Percentiles rank a stretch among this genome's conserved stretches.
Evolutionary conservation across 2,113 vertebrate species (phyloP).

Genomic region (Syngnathus floridae): DNA sequence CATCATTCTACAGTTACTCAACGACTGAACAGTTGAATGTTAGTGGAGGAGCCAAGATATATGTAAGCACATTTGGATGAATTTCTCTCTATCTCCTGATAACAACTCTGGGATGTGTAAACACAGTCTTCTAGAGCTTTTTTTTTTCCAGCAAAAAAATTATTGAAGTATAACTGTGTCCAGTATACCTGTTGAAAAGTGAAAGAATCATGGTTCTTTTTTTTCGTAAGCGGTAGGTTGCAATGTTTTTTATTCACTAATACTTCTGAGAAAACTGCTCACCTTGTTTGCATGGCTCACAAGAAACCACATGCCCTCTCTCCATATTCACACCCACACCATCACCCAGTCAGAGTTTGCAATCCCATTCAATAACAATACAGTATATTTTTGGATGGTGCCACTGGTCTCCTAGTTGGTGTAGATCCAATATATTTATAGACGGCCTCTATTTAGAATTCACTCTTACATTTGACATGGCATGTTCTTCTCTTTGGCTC

Average conservation of each 20-base stretch:
- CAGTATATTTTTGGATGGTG: slow-evolving; percentile 37
- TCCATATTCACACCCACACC: slow-evolving; percentile 9
- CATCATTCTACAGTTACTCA: slow-evolving; percentile 2
- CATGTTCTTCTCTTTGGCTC: slow-evolving; percentile 27
- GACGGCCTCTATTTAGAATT: slow-evolving; percentile 24
- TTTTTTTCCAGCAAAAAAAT: background rate
- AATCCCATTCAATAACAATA: slow-evolving; percentile 31
- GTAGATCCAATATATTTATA: slow-evolving; percentile 35
- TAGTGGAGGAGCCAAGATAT: slow-evolving; percentile 20
- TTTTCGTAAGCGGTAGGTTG: background rate
- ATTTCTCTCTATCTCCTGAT: slow-evolving; percentile 26
- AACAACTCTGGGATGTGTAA: slow-evolving; percentile 53
- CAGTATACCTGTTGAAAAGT: background rate
- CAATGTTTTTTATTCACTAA: slow-evolving; percentile 10
- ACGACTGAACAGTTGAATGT: background rate
- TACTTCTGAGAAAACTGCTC: background rate
- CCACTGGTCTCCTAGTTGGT: slow-evolving; percentile 26
- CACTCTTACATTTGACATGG: slow-evolving; percentile 36
- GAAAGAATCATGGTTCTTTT: background rate
- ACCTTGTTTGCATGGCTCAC: slow-evolving; percentile 17
- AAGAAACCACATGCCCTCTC: slow-evolving; percentile 4
- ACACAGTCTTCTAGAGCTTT: slow-evolving; percentile 33
- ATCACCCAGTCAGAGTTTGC: slow-evolving; percentile 14
- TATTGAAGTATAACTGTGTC: slow-evolving; percentile 7
- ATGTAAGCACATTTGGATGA: slow-evolving; percentile 6